Evolutionary conservation across 2,888 invertebrate genomes (phyloP), one percentile per base, ranked within the genome.

Genomic region (Lycia hirtaria): DNA sequence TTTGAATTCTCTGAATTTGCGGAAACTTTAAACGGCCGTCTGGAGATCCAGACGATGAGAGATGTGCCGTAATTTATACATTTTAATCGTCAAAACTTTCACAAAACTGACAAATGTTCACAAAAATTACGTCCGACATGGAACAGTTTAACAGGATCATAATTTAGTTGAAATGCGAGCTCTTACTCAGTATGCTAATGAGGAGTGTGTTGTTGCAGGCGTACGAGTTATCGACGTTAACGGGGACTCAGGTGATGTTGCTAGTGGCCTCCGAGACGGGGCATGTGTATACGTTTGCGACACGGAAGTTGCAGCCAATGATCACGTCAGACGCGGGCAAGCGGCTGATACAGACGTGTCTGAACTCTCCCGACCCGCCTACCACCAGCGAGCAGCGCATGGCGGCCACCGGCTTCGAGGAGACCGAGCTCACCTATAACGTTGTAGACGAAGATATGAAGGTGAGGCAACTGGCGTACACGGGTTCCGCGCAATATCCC

Each of bases 261-360:
- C 93, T 99, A 81, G 99, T 99, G 68, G 99, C 99, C 61, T 98
- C 98, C 67, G 99, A 99, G 91, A 99, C 99, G 15, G 99, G 99
- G 51, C 99, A 99, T 93, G 99, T 99, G 78, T 99, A 99, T 93
- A 99, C 99, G 64, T 99, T 99, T 93, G 99, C 99, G 65, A 99
- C 99, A 71, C 95, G 98, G 72, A 98, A 98, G 88, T 94, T 99
- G 51, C 98, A 99, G 90, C 99, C 99, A 69, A 99, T 99, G 99
- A 99, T 99, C 87, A 99, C 98, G 43, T 98, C 98, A 71, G 97
- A 97, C 85, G 96, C 97, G 59, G 99, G 99, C 71, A 99, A 99
- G 89, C 97, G 98, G 67, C 94, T 99, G 72, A 99, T 99, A 80
- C 99, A 99, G 93, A 99, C 98, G 72, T 99, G 99, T 90, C 95